Evolutionary conservation across 2,113 vertebrate genomes (phyloP).

Genomic region (Pseudolaguvia tuberculata): DNA sequence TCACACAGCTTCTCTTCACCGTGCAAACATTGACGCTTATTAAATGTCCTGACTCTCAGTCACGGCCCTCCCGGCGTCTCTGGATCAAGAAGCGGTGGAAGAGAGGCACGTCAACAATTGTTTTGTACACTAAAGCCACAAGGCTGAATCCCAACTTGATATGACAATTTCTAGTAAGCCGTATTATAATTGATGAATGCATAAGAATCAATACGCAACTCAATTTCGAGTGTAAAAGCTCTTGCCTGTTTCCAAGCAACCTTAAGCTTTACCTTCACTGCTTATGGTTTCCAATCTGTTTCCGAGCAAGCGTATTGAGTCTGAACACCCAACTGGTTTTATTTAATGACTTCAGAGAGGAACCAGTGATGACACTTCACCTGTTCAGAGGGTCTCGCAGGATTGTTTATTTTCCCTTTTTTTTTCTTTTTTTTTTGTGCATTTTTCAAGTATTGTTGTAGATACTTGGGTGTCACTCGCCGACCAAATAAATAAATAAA

Average conservation of each 20-base stretch:
- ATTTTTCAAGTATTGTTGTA: slow-evolving; percentile 93
- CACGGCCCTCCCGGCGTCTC: slow-evolving; percentile 18
- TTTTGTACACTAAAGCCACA: slow-evolving; percentile 14
- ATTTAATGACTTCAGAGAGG: background rate
- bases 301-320: background rate
- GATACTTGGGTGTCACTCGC: slow-evolving; percentile 88
- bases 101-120: background rate
- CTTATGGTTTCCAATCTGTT: background rate
- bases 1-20: slow-evolving; percentile 10
- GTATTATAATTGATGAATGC: slow-evolving; percentile 29
- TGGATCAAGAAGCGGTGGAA: slow-evolving; percentile 26
- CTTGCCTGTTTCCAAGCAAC: slow-evolving; percentile 18
- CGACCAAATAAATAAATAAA: slow-evolving; percentile 71
- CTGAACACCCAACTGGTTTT: background rate
- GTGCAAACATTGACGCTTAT: slow-evolving; percentile 27
- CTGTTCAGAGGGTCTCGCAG: slow-evolving; percentile 70
- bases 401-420: slow-evolving; percentile 75
- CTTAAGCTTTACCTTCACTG: background rate
- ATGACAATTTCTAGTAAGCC: background rate
- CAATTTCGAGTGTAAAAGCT: slow-evolving; percentile 27
- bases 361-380: background rate
- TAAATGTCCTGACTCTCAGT: slow-evolving; percentile 21
- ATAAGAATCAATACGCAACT: slow-evolving; percentile 7
- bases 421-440: slow-evolving; percentile 77
- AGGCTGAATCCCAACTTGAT: slow-evolving; percentile 9